A percentile compares a stretch with the other conserved stretches of the same genome.
These are phyloP conservation scores for Acholoe squamosa DNA, from an alignment of 2,888 invertebrate genomes.

Conservation along the genomic window DNA sequence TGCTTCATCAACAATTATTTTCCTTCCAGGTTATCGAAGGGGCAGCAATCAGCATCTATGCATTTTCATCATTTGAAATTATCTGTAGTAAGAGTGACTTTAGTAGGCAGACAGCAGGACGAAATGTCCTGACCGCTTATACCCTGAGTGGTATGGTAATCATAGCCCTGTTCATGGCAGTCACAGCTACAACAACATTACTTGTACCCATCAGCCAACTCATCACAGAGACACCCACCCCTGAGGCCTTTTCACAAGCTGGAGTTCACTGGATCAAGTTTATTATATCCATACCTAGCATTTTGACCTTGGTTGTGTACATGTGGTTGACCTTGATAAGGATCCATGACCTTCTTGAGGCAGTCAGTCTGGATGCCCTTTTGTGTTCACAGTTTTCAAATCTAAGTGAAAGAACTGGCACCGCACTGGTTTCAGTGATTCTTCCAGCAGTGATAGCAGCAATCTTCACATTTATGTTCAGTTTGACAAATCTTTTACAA, in stretches of 20 bases:
- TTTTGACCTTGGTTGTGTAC: slow-evolving; percentile 19
- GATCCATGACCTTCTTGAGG: slow-evolving; percentile 34
- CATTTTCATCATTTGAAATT: slow-evolving; percentile 46
- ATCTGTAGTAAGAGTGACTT: slow-evolving; percentile 52
- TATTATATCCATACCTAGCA: not conserved
- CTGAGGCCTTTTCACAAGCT: slow-evolving; percentile 25
- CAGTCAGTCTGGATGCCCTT: slow-evolving; percentile 46
- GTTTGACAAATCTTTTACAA: slow-evolving; percentile 23
- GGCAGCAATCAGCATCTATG: slow-evolving; percentile 43
- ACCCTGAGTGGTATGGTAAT: not conserved
- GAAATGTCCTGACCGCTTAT: not conserved
- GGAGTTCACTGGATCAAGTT: slow-evolving; percentile 41
- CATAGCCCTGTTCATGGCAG: not conserved
- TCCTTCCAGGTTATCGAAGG: slow-evolving; percentile 61
- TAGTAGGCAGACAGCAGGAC: slow-evolving; percentile 15
- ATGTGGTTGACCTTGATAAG: slow-evolving; percentile 37
- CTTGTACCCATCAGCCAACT: not conserved
- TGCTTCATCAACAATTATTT: not conserved
- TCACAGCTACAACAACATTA: not conserved
- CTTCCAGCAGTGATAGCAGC: not conserved
- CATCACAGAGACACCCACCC: slow-evolving; percentile 19
- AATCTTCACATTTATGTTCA: slow-evolving; percentile 16
- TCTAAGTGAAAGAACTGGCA: not conserved
- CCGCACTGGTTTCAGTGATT: not conserved
- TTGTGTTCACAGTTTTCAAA: slow-evolving; percentile 45